A percentile compares a stretch with the other conserved stretches of the same genome.
Conservation (phyloP, 2,113 vertebrate genomes). For the Crotalus horridus region DNA sequence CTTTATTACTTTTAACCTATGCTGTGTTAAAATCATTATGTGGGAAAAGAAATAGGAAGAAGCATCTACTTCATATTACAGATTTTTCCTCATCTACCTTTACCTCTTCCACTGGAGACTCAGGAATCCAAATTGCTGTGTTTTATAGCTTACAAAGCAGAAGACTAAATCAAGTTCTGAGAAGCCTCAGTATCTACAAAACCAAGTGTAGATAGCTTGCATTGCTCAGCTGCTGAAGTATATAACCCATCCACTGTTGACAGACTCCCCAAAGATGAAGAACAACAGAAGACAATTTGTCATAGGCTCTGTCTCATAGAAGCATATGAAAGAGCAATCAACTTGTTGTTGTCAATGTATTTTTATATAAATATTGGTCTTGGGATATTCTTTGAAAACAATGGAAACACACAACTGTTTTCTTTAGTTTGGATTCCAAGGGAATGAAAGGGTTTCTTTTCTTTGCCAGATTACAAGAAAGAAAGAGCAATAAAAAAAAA, state of each 20-base stretch:
- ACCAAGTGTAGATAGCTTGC: neutral
- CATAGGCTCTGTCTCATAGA: neutral
- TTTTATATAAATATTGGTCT: constrained; percentile 14
- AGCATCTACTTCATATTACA: neutral
- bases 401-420: constrained; percentile 27
- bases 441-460: neutral
- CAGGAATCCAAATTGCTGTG: neutral
- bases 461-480: neutral
- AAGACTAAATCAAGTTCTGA: neutral
- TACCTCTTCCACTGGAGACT: neutral
- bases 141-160: neutral
- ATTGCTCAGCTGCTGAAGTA: neutral
- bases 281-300: neutral
- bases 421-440: neutral
- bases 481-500: neutral
- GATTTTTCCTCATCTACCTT: neutral
- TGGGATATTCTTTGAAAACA: constrained; percentile 13
- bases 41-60: neutral
- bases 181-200: neutral
- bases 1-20: neutral
- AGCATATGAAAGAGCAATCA: constrained; percentile 22
- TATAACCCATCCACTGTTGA: neutral
- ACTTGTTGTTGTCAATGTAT: constrained; percentile 31
- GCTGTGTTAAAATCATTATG: neutral
- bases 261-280: neutral